These are phyloP conservation scores for Perognathus longimembris DNA, from an alignment of 2,113 vertebrate species.

Conservation along the genomic window DNA sequence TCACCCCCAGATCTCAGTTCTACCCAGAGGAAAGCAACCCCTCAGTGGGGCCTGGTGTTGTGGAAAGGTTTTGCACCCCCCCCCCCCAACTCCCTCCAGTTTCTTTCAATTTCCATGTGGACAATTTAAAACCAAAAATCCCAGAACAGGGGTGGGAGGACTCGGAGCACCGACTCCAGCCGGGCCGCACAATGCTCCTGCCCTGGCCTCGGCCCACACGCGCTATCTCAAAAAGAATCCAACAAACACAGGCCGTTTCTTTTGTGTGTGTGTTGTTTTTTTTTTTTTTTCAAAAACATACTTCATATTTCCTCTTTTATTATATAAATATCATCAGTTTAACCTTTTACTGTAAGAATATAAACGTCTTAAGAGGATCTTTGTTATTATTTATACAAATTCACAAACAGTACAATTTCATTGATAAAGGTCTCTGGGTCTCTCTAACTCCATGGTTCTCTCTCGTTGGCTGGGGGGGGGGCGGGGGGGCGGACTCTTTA, in stretches of 20 bases:
- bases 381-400: constrained; percentile 99
- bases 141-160: too few species aligned
- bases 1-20: constrained; percentile 34
- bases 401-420: constrained; percentile 99
- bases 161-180: too few species aligned
- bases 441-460: constrained; percentile 85
- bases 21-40: constrained; percentile 17
- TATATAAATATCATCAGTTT: constrained; percentile 99
- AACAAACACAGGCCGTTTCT: constrained; percentile 60
- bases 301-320: constrained; percentile 96
- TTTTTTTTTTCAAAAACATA: constrained; percentile 91
- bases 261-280: constrained; percentile 21
- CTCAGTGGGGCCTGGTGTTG: too few species aligned
- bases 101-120: constrained; percentile 68
- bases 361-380: constrained; percentile 99
- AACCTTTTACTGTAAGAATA: constrained; percentile 99
- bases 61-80: too few species aligned
- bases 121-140: constrained; percentile 67
- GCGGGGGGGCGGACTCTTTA: constrained; percentile 85
- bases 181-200: too few species aligned
- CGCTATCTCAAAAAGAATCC: too few species aligned
- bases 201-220: too few species aligned
- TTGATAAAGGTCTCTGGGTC: too few species aligned
- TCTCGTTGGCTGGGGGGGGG: constrained; percentile 84
- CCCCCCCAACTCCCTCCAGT: constrained; percentile 64